These are phyloP conservation scores for Erpetoichthys calabaricus DNA, from an alignment of 2,797 vertebrate species.

Conservation along the genomic window DNA sequence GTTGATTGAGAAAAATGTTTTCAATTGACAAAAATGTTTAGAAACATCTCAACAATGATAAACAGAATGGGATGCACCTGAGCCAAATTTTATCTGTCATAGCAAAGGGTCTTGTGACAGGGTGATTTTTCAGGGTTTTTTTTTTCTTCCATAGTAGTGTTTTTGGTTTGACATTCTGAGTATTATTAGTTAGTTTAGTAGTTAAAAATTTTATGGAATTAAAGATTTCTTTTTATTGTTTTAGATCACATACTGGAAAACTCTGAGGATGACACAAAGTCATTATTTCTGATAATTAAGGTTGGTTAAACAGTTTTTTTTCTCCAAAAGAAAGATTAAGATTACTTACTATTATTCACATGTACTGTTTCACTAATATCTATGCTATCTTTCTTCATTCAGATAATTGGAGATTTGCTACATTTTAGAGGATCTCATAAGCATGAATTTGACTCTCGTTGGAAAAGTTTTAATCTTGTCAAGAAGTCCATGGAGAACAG, in stretches of 20 bases:
- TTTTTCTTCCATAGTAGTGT: too few species aligned
- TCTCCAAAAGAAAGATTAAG: too few species aligned
- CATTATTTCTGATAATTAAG: conserved; percentile 96
- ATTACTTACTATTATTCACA: conserved; percentile 8
- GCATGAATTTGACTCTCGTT: conserved; percentile 91
- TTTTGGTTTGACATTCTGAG: too few species aligned
- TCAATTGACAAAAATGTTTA: too few species aligned
- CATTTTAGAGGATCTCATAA: conserved; percentile 94
- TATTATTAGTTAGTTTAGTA: too few species aligned
- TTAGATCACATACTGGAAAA: conserved; percentile 81
- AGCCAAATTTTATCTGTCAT: too few species aligned
- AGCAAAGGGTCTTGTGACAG: too few species aligned
- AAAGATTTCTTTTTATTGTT: conserved; percentile 7
- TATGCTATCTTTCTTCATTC: conserved; percentile 20
- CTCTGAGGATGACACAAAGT: conserved; percentile 94
- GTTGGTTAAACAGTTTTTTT: conserved; percentile 33
- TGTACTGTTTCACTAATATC: conserved; percentile 11
- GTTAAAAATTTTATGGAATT: too few species aligned
- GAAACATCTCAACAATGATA: too few species aligned
- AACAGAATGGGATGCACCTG: too few species aligned
- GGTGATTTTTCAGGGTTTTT: too few species aligned
- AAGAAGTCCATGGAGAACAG: conserved; percentile 98
- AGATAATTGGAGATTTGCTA: conserved; percentile 89
- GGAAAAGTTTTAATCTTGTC: conserved; percentile 95
- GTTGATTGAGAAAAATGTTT: too few species aligned